Evolutionary conservation across 2,797 vertebrate species (phyloP), one percentile per base, ranked within the genome.

Genomic region (Danio kyathit): DNA sequence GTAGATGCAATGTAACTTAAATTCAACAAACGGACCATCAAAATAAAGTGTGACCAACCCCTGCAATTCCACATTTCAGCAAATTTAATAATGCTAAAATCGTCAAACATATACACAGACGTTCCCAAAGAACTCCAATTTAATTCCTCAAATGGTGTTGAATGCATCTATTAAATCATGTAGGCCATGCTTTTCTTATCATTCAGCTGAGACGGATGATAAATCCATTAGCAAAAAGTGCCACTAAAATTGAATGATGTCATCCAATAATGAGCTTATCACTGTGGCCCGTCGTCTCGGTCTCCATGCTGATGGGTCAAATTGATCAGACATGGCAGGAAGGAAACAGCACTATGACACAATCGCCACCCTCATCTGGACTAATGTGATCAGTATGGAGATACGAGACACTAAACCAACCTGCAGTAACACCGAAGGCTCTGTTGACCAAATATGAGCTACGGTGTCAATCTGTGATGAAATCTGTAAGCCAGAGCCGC

Each of bases 311-410:
- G 57, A 43, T 63, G 66, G 11, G 54, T 46, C 48, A 41, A 21
- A 56, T 54, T 66, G 63, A 72, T 72, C 61, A 54, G 13, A 56
- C 2, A 8, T 29, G 67, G 79, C 67, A 63, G 57, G 13, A 60
- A 70, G 54, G 54, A 72, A 72, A 44, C 38, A 63, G 77, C 57
- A 43, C 49, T 51, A 71, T 79, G n/a, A 43, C 65, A 71, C 17
- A 72, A 72, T 14, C 11, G 14, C 46, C 17, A 1, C 9, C 46
- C 38, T 7, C 12, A 64, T 44, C 13, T 43, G 9, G 63, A 57
- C 40, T 72, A 72, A 72, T 64, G 67, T 61, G 67, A 79, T 63
- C 48, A 52, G 19, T 64, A 17, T 44, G 10, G 12, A 72, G 77
- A 72, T 13, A 64, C 4, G 16, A 29, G 16, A 51, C 1, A 8